phyloP scores from a whole-genome alignment of 2,797 vertebrate genomes.

The Phaenicophaeus curvirostris region DNA sequence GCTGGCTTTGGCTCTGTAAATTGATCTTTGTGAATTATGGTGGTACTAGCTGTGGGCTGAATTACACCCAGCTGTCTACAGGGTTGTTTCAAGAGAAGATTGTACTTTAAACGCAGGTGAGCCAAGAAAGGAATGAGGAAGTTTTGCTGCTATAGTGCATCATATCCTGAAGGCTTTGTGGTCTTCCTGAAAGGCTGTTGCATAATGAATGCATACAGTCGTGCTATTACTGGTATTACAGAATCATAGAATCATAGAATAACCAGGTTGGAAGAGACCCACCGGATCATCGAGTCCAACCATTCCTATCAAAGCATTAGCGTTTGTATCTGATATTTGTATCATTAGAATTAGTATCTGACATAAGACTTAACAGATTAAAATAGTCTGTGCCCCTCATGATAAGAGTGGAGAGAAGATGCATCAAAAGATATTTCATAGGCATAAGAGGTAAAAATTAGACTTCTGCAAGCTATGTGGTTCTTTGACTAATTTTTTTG shows the following conservation, averaged over 20 bases:
- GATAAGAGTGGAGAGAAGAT: background rate
- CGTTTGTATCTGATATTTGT: too few species aligned
- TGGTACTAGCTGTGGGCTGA: background rate
- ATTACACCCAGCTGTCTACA: background rate
- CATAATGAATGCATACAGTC: fast-evolving
- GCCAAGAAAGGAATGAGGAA: background rate
- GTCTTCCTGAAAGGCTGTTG: background rate
- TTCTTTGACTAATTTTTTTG: background rate
- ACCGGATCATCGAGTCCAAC: too few species aligned
- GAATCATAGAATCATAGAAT: too few species aligned
- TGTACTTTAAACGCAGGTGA: background rate
- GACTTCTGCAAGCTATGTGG: background rate
- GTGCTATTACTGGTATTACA: too few species aligned
- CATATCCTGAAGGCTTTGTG: background rate
- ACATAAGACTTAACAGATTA: background rate
- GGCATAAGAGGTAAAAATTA: background rate
- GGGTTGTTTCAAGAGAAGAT: background rate
- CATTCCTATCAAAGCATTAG: too few species aligned
- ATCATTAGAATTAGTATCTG: too few species aligned
- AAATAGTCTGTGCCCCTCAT: background rate
- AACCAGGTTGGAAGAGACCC: too few species aligned
- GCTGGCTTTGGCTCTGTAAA: background rate
- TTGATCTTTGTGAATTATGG: slow-evolving; percentile 2
- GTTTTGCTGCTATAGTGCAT: background rate
- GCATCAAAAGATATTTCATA: background rate